Base-by-base conservation (phyloP, 2,113 vertebrate species). In the Ornithorhynchus anatinus region DNA sequence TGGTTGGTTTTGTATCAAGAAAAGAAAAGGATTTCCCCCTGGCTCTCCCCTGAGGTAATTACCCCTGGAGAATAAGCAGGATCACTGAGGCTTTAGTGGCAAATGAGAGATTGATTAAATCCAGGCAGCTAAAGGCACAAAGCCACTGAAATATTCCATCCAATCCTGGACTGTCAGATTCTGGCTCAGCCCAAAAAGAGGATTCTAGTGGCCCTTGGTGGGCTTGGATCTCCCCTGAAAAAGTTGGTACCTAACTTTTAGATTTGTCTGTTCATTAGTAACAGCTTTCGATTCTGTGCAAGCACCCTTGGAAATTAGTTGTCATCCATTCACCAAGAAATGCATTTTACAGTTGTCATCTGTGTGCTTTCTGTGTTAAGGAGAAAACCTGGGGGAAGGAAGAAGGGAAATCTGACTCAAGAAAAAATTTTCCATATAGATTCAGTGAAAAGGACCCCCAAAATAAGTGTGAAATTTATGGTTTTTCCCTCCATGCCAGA, bases 51-150 rank as follows among this genome's bases (percentile, higher is more conserved):
- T 60, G 52, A 74, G 58, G 10, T 54, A 38, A 66, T 54, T 59
- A 63, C 59, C 53, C 56, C 62, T 77, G 36, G 63, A 75, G 25
- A 72, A 73, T 54, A 64, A 78, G 53, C 32, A 77, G 64, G 22
- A 80, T 70, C 57, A 31, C 66, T 64, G 52, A 60, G 36, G 20
- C 23, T 37, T 1, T 43, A 69, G 36, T 61, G 47, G 59, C 75
- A 62, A 80, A 58, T 60, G 64, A 19, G 50, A 84, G 72, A 77
- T 68, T 75, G 72, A 77, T 68, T 75, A 64, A 77, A 85, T 75
- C 78, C 67, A 84, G 60, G 84, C 25, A 81, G n/a, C 23, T 29
- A 8, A 45, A 60, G 42, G 44, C 20, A n/a, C 25, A 37, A 66
- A 73, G 70, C 20, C 70, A 68, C 60, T 27, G 10, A 67, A 35